phyloP scores from a whole-genome alignment of 2,113 vertebrate genomes.

The Pseudopipra pipra region DNA sequence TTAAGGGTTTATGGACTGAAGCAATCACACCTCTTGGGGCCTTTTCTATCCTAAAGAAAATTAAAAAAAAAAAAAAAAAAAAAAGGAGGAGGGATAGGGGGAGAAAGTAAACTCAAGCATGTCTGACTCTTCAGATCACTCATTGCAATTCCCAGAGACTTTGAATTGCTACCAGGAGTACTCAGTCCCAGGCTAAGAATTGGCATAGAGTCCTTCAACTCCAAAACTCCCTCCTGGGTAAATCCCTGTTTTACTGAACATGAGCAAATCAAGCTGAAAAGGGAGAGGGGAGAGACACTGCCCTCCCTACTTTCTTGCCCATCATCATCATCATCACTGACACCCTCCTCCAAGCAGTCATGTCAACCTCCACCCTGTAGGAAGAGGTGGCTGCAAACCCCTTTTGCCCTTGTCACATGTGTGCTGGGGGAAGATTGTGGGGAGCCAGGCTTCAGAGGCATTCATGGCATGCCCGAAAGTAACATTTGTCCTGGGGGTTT shows the following conservation, averaged over 20 bases:
- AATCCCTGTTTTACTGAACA: neutral
- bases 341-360: neutral
- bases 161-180: neutral
- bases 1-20: neutral
- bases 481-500: neutral
- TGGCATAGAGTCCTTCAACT: neutral
- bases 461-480: neutral
- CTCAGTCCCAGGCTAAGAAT: neutral
- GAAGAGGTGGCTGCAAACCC: neutral
- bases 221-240: neutral
- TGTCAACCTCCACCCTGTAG: neutral
- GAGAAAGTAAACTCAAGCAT: neutral
- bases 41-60: neutral
- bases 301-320: neutral
- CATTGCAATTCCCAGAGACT: neutral
- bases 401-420: neutral
- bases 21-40: no score
- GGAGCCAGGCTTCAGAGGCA: accelerated
- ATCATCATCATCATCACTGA: no score
- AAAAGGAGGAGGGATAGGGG: no score
- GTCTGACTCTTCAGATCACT: neutral
- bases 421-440: accelerated
- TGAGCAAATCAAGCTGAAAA: neutral
- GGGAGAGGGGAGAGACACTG: accelerated
- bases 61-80: no score